Base-by-base conservation (phyloP, 2,888 invertebrate genomes). In the Drosophila atripex region DNA sequence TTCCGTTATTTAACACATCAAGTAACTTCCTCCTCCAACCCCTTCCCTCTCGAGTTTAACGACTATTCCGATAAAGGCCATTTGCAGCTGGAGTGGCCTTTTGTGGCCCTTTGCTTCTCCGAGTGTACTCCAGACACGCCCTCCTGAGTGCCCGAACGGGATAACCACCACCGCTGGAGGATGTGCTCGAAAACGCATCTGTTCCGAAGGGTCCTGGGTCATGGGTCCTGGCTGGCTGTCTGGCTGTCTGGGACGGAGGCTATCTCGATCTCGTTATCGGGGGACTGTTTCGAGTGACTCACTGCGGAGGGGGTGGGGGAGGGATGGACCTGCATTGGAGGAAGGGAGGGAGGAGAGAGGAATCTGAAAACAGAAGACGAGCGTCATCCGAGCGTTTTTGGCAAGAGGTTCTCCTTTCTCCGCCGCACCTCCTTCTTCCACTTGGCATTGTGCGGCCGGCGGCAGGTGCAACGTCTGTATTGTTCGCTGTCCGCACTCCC, bases 231-330 rank as follows among this genome's bases (percentile, higher is more conserved):
- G n/a, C n/a, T n/a, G n/a, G n/a, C n/a, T n/a, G 35, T n/a, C 12
- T 38, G 38, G 38, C n/a, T 39, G 65, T 54, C 64, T 54, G 43
- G 46, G 61, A 63, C 63, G 58, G 54, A 21, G 58, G 57, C 73
- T 83, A 83, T 83, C 82, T 84, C 76, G 84, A 83, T 83, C 82
- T 77, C 68, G 66, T 82, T 75, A 84, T 78, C 75, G 25, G 28
- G 28, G 23, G 38, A 12, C 14, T n/a, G 52, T 21, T 43, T 43
- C 12, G 49, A 23, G 32, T 54, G 66, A 53, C 32, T 65, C 53
- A 43, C 9, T 23, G 30, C 7, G 4, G n/a, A 39, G 39, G 39
- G 43, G 2, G 41, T 18, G 3, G 41, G 14, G 14, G 7, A 18
- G 41, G 5, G 7, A n/a, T 30, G 45, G 16, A 54, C 38, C 14